Evolutionary conservation across 2,888 invertebrate genomes (phyloP).

Genomic region (Pseudococcus viburni): DNA sequence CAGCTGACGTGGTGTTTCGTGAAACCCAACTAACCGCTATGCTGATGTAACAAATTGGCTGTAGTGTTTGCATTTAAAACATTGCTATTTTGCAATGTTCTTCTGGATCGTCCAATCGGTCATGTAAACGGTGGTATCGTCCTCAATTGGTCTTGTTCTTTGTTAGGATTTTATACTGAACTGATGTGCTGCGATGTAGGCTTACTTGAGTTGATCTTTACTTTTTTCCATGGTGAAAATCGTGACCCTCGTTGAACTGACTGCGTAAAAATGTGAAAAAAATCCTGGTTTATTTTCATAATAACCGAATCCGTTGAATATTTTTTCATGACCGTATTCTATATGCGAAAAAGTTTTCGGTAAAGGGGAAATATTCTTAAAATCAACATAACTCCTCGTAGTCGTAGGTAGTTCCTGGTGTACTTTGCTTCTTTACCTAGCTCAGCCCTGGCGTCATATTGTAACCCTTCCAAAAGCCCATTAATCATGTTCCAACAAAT

Average conservation of each 20-base stretch:
- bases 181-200: no score
- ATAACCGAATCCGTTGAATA: background rate
- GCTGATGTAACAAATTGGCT: slow-evolving; percentile 51
- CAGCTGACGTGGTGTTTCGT: slow-evolving; percentile 30
- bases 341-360: background rate
- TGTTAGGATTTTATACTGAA: background rate
- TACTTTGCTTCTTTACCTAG: slow-evolving; percentile 10
- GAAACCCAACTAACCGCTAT: background rate
- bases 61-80: slow-evolving; percentile 27
- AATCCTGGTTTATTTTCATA: background rate
- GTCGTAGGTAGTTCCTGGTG: background rate
- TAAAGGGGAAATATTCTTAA: background rate
- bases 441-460: slow-evolving; percentile 1
- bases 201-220: background rate
- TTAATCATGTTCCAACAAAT: slow-evolving; percentile 34
- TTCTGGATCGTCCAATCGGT: background rate
- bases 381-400: background rate
- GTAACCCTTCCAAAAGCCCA: slow-evolving; percentile 31
- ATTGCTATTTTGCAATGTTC: background rate
- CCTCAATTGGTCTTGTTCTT: background rate
- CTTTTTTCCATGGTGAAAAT: background rate
- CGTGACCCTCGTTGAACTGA: background rate
- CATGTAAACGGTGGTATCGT: background rate
- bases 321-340: background rate
- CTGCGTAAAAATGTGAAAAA: background rate